Evolutionary conservation across 2,888 invertebrate genomes (phyloP).

Genomic region (Lymantria dispar): DNA sequence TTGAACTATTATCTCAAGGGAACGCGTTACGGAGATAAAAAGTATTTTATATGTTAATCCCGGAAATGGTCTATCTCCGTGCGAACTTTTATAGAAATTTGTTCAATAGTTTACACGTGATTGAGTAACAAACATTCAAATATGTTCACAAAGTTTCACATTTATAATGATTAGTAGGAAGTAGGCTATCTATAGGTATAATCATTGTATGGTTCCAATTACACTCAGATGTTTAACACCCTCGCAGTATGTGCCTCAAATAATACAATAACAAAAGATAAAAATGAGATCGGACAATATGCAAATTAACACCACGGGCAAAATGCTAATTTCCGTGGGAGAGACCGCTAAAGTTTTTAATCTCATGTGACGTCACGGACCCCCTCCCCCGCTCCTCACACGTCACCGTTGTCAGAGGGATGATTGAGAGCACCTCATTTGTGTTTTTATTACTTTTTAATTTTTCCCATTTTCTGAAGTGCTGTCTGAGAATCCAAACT

Average conservation of each 20-base stretch:
- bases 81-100: too few relatives aligned
- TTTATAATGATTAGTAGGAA: too few relatives aligned
- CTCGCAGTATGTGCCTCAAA: background rate
- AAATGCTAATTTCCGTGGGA: conserved; percentile 82
- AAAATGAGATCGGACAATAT: conserved; percentile 62
- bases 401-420: conserved; percentile 64
- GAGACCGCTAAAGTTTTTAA: conserved; percentile 79
- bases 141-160: too few relatives aligned
- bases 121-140: too few relatives aligned
- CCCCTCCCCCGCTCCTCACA: conserved; percentile 26
- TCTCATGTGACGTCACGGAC: conserved; percentile 76
- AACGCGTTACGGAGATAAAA: too few relatives aligned
- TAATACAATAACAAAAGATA: conserved; percentile 46
- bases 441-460: conserved; percentile 81
- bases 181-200: too few relatives aligned
- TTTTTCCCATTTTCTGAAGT: conserved; percentile 74
- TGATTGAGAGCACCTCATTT: conserved; percentile 81
- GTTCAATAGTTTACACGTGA: too few relatives aligned
- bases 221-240: background rate
- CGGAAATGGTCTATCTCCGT: too few relatives aligned
- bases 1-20: too few relatives aligned
- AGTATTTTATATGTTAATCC: too few relatives aligned
- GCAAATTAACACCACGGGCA: conserved; percentile 67
- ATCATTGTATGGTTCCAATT: too few relatives aligned
- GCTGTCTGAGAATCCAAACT: conserved; percentile 43